phyloP scores from a whole-genome alignment of 2,888 invertebrate genomes.

The Chromoteleia sp. region DNA sequence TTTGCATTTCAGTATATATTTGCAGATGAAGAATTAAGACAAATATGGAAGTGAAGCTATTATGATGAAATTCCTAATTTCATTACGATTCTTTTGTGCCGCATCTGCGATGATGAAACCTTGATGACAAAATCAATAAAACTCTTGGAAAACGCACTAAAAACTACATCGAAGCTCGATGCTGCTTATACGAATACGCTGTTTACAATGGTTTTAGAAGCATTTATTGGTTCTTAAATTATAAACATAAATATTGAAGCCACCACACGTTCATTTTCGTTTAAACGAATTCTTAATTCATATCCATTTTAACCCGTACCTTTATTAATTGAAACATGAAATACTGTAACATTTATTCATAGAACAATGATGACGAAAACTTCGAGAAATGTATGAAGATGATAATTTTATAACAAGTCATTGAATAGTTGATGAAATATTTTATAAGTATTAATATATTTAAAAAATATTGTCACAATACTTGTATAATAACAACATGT shows the following conservation, averaged over 20 bases:
- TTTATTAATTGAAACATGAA: too few relatives aligned
- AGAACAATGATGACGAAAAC: too few relatives aligned
- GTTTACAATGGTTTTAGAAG: slow-evolving; percentile 32
- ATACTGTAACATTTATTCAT: too few relatives aligned
- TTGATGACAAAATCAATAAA: slow-evolving; percentile 60
- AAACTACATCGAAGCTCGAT: slow-evolving; percentile 20
- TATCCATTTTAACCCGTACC: not conserved
- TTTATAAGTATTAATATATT: too few relatives aligned
- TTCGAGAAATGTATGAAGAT: too few relatives aligned
- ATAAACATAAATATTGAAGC: slow-evolving; percentile 2
- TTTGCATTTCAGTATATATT: slow-evolving; percentile 20
- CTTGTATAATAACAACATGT: too few relatives aligned
- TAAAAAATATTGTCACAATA: too few relatives aligned
- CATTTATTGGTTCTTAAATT: slow-evolving; percentile 13
- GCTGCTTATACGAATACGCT: slow-evolving; percentile 16
- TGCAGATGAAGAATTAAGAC: slow-evolving; percentile 16
- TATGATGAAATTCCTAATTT: slow-evolving; percentile 49
- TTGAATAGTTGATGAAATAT: too few relatives aligned
- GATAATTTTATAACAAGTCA: too few relatives aligned
- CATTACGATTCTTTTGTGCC: slow-evolving; percentile 18
- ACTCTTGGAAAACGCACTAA: slow-evolving; percentile 25
- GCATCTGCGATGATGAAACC: slow-evolving; percentile 34
- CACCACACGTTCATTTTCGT: not conserved
- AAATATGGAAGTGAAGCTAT: slow-evolving; percentile 16
- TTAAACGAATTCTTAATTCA: slow-evolving; percentile 1